Conservation (phyloP, 2,113 vertebrate species). For the Phyllopteryx taeniolatus region DNA sequence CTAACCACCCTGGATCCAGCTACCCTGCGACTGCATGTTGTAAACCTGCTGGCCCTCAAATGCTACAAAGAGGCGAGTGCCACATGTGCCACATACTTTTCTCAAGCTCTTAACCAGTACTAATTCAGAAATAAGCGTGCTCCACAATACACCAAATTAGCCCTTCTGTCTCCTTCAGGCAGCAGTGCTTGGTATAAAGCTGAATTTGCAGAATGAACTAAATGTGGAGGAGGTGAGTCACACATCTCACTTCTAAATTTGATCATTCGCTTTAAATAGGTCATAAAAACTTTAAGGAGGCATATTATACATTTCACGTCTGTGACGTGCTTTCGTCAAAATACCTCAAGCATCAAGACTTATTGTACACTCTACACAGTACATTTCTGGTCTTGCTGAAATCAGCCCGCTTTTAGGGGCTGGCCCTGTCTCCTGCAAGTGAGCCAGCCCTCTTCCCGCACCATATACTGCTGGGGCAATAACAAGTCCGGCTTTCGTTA, state of each 20-base stretch:
- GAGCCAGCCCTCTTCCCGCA: no score
- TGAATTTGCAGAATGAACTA: slow-evolving; percentile 78
- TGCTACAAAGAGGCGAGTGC: slow-evolving; percentile 66
- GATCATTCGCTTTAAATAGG: background rate
- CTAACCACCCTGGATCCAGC: slow-evolving; percentile 57
- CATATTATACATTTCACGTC: background rate
- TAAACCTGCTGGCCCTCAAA: slow-evolving; percentile 41
- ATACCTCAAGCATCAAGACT: background rate
- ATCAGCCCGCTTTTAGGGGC: background rate
- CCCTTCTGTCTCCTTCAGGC: slow-evolving; percentile 64
- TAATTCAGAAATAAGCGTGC: background rate
- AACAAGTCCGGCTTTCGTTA: no score
- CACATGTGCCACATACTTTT: background rate
- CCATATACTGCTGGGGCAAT: no score
- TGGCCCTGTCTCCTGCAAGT: no score
- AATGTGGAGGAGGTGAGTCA: slow-evolving; percentile 81
- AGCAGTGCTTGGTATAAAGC: slow-evolving; percentile 70
- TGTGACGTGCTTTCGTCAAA: background rate
- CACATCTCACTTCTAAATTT: background rate
- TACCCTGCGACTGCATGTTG: slow-evolving; percentile 49
- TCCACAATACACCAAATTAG: background rate
- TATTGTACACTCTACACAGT: background rate
- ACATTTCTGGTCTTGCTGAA: background rate
- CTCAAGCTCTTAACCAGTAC: background rate
- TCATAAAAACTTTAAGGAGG: background rate